phyloP scores from a whole-genome alignment of 2,113 vertebrate species.

The Lathamus discolor region DNA sequence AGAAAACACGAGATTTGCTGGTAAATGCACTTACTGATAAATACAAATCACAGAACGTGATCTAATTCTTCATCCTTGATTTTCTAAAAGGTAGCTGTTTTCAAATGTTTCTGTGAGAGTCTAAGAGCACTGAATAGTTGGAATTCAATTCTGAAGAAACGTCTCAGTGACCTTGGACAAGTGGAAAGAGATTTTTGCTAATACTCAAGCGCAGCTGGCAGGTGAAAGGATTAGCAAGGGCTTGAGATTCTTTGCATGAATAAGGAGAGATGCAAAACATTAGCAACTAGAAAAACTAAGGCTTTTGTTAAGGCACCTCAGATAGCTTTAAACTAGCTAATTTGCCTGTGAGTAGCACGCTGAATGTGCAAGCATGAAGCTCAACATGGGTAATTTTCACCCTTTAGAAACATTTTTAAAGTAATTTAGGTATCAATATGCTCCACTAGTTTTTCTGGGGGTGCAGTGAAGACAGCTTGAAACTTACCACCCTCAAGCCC shows the following conservation, averaged over 20 bases:
- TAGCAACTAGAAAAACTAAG: neutral
- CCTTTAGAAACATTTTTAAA: neutral
- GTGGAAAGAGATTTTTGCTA: constrained; percentile 15
- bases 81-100: constrained; percentile 1
- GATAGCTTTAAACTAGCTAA: neutral
- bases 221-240: constrained; percentile 12
- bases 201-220: neutral
- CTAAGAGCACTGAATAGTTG: neutral
- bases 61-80: neutral
- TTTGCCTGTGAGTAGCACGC: neutral
- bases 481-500: neutral
- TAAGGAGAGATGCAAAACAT: neutral
- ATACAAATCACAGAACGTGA: neutral
- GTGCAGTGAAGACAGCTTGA: neutral
- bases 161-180: neutral
- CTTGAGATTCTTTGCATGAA: neutral
- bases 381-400: neutral
- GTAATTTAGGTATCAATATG: neutral
- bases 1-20: neutral
- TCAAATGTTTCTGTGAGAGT: neutral
- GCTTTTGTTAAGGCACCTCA: neutral
- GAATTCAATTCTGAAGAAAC: neutral
- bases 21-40: neutral
- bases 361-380: neutral
- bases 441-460: neutral